These are phyloP conservation scores for Mobula hypostoma DNA, from an alignment of 2,113 vertebrate species.

Conservation along the genomic window DNA sequence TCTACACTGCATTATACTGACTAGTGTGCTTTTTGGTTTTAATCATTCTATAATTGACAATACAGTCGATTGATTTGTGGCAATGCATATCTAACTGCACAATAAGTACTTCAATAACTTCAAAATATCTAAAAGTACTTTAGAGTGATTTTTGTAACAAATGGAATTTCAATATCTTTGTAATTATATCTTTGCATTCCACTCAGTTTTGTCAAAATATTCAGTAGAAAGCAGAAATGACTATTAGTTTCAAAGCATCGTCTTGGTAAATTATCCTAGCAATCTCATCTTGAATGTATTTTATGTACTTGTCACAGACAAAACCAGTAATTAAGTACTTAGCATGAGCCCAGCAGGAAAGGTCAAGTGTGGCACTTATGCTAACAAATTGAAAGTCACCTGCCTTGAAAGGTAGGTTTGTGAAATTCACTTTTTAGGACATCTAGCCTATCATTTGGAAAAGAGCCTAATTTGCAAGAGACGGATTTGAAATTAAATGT, in stretches of 20 bases:
- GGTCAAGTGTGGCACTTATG: background rate
- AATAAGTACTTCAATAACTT: background rate
- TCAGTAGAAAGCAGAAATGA: background rate
- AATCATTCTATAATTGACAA: background rate
- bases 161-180: background rate
- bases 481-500: background rate
- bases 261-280: slow-evolving; percentile 7
- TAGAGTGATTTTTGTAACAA: background rate
- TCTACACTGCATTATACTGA: background rate
- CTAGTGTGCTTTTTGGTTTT: background rate
- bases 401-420: background rate
- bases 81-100: background rate
- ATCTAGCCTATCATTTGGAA: background rate
- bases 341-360: too few species aligned
- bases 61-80: background rate
- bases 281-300: background rate
- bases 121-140: background rate
- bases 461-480: background rate
- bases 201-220: slow-evolving; percentile 3
- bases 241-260: background rate
- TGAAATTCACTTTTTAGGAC: background rate
- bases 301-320: background rate
- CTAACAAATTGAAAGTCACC: background rate
- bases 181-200: background rate
- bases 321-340: background rate